Evolutionary conservation across 1,140 invertebrate species (phyloP).

Genomic region (Globodera ellingtonae): DNA sequence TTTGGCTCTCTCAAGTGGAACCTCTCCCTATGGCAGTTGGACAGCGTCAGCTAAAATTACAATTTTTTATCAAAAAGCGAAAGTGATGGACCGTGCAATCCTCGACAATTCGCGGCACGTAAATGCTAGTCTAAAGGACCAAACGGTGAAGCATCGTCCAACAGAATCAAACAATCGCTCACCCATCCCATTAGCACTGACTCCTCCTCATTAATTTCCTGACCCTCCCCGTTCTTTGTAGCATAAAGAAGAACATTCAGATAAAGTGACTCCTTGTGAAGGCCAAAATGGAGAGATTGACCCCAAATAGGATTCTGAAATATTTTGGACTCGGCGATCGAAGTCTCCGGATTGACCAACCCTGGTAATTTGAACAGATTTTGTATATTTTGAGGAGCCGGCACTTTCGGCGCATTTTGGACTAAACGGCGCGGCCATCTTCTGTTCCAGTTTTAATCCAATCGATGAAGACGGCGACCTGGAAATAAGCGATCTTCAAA

Average conservation of each 20-base stretch:
- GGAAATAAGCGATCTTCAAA: background rate
- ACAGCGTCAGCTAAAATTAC: conserved; percentile 34
- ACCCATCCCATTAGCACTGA: conserved; percentile 58
- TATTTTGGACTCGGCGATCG: background rate
- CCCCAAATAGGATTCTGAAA: conserved; percentile 58
- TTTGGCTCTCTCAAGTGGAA: conserved; percentile 50
- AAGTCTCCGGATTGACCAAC: background rate
- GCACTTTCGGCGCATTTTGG: background rate
- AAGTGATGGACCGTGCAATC: conserved; percentile 50
- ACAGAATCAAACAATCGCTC: conserved; percentile 34
- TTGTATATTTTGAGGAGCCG: conserved; percentile 21
- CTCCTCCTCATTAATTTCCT: conserved; percentile 11
- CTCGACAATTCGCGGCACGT: conserved; percentile 57
- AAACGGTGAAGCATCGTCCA: background rate
- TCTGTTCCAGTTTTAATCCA: conserved; percentile 6
- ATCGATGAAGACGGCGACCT: conserved; percentile 22
- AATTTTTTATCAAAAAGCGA: conserved; percentile 9
- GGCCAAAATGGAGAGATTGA: conserved; percentile 59
- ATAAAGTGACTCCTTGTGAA: conserved; percentile 51
- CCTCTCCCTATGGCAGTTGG: conserved; percentile 59
- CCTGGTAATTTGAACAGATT: conserved; percentile 29
- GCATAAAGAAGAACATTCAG: conserved; percentile 57
- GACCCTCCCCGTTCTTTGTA: conserved; percentile 3
- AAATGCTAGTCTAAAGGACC: conserved; percentile 57
- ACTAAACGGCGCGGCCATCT: background rate